phyloP scores from a whole-genome alignment of 2,113 vertebrate species.

The human region GRCh38 chr22:48676001-48676500 shows the following conservation, averaged over 20 bases:
- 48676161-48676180: not conserved
- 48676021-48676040: not conserved
- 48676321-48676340: not conserved
- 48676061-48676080: not conserved
- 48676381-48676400: accelerated
- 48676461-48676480: not conserved
- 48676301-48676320: not conserved
- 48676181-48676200: not conserved
- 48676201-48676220: not conserved
- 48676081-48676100: too few relatives aligned
- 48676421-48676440: not conserved
- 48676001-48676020: not conserved
- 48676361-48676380: not conserved
- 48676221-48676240: not conserved
- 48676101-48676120: not conserved
- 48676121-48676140: not conserved
- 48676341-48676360: not conserved
- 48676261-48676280: not conserved
- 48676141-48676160: too few relatives aligned
- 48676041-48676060: not conserved
- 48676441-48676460: not conserved
- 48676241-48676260: not conserved
- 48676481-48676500: not conserved
- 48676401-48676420: not conserved
- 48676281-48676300: not conserved